These are phyloP conservation scores for Corythaixoides concolor DNA, from an alignment of 2,113 vertebrate species.

Conservation along the genomic window DNA sequence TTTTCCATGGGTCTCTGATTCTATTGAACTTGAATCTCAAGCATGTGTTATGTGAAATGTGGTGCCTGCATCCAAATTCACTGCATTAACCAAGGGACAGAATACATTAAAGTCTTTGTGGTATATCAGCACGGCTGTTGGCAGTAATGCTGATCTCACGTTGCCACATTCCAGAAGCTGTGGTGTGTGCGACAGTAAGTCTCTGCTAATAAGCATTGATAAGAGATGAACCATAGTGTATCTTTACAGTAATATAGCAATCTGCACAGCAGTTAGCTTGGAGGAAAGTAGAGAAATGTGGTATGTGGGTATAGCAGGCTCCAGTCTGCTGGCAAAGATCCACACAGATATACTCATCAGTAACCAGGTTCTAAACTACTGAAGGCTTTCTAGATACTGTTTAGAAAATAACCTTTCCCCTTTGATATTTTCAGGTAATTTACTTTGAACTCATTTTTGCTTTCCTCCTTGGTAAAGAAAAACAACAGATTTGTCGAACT, in stretches of 20 bases:
- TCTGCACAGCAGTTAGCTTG: neutral
- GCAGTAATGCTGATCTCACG: accelerated
- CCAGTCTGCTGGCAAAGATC: neutral
- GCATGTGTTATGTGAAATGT: neutral
- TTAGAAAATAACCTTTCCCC: neutral
- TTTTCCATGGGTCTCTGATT: too few species aligned
- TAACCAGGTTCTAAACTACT: neutral
- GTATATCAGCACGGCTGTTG: neutral
- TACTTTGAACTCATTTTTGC: neutral
- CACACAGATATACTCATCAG: neutral
- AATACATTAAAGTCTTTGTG: neutral
- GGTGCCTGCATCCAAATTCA: neutral
- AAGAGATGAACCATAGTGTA: neutral
- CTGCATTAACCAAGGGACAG: neutral
- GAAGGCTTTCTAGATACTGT: neutral
- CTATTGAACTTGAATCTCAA: neutral
- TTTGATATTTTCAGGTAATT: neutral
- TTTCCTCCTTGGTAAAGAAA: neutral
- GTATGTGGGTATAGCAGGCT: neutral
- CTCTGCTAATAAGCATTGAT: neutral
- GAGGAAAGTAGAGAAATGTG: neutral
- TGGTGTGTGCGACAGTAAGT: neutral
- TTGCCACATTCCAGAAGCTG: neutral
- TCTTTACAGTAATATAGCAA: neutral
- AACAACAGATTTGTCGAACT: neutral